Percentiles rank a stretch among this genome's conserved stretches.
phyloP scores from a whole-genome alignment of 2,797 vertebrate genomes.

The Tenualosa ilisha region DNA sequence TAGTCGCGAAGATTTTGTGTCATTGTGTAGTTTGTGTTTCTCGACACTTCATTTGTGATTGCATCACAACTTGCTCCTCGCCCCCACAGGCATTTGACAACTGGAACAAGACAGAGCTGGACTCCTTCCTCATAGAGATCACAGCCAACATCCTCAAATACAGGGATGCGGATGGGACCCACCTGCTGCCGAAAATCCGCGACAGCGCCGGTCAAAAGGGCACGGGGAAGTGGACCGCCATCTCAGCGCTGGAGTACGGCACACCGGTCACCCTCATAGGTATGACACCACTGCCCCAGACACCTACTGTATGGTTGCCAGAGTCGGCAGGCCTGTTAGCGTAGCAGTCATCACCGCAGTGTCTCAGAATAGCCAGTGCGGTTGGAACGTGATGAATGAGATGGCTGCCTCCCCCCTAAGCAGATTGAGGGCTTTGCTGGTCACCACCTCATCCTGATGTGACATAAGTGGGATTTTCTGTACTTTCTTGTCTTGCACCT shows the following conservation, averaged over 20 bases:
- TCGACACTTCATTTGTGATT: conserved; percentile 1
- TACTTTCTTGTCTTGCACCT: conserved; percentile 31
- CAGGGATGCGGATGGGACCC: conserved; percentile 78
- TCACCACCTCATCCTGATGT: conserved; percentile 57
- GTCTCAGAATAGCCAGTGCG: conserved; percentile 8
- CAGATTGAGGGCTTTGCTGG: conserved; percentile 68
- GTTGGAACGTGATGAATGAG: conserved; percentile 41
- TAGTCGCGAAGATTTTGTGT: conserved; percentile 7
- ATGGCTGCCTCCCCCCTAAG: conserved; percentile 55
- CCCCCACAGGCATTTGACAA: conserved; percentile 80
- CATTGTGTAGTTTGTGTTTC: conserved; percentile 20
- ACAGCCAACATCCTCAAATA: conserved; percentile 93
- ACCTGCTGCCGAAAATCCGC: conserved; percentile 90
- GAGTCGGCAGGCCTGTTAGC: neutral
- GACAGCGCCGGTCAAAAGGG: conserved; percentile 98
- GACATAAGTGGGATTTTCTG: conserved; percentile 69
- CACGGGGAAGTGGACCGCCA: conserved; percentile 97
- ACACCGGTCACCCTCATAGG: conserved; percentile 95
- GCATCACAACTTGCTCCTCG: neutral
- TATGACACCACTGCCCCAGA: conserved; percentile 58
- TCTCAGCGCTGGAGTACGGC: conserved; percentile 92
- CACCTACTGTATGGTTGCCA: neutral
- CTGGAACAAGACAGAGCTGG: conserved; percentile 97
- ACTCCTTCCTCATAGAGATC: conserved; percentile 98
- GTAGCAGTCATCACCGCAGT: neutral